A percentile compares a stretch with the other conserved stretches of the same genome.
Conservation (phyloP, 2,113 vertebrate species). For the Etheostoma spectabile region DNA sequence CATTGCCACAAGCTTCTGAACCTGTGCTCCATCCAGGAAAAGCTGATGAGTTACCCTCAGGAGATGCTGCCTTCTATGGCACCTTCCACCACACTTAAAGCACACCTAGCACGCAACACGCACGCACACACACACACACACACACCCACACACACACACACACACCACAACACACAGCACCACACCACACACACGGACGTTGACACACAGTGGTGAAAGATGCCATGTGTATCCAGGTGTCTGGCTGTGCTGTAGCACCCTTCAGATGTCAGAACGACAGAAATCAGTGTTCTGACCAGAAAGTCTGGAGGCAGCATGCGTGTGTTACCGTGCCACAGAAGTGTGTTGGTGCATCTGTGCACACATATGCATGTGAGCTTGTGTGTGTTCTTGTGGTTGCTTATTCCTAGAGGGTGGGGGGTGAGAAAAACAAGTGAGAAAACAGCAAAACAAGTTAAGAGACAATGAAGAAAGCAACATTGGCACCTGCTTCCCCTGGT, state of each 20-base stretch:
- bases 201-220: constrained; percentile 72
- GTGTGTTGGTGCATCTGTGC: constrained; percentile 58
- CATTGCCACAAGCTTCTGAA: constrained; percentile 73
- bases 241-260: constrained; percentile 78
- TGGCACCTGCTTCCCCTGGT: constrained; percentile 79
- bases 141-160: constrained; percentile 60
- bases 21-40: constrained; percentile 75
- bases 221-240: constrained; percentile 86
- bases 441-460: constrained; percentile 81
- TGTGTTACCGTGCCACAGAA: constrained; percentile 48
- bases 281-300: constrained; percentile 80
- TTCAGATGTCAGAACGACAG: constrained; percentile 82
- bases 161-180: no score
- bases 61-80: constrained; percentile 68
- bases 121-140: constrained; percentile 36
- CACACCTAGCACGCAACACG: constrained; percentile 47
- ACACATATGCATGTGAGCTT: constrained; percentile 41
- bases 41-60: constrained; percentile 75
- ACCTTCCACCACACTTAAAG: constrained; percentile 65
- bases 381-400: constrained; percentile 24
- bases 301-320: constrained; percentile 71
- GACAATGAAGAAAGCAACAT: constrained; percentile 75
- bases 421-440: constrained; percentile 80
- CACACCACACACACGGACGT: constrained; percentile 44
- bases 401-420: constrained; percentile 77